Base-by-base conservation (phyloP, 35 echinoderm and acorn worm genomes). In the Ptychodera flava region DNA sequence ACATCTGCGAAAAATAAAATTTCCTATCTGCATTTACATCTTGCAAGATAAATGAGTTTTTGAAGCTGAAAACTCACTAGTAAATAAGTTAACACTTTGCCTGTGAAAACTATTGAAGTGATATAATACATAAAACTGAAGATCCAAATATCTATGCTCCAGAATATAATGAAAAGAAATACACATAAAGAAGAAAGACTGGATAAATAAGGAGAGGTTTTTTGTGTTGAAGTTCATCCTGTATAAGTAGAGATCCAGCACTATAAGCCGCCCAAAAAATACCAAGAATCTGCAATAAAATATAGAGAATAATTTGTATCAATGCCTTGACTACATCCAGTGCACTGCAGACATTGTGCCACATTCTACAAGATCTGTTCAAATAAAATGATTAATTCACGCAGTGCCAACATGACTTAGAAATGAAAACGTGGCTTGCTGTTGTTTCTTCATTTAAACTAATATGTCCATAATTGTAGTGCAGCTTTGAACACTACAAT, bases 91-190 rank as follows among this genome's bases (percentile, higher is more conserved):
- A n/a, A n/a, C n/a, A n/a, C n/a, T n/a, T n/a, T n/a, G n/a, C n/a
- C n/a, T n/a, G n/a, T n/a, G n/a, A n/a, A n/a, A n/a, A n/a, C n/a
- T n/a, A n/a, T n/a, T n/a, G n/a, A n/a, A n/a, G n/a, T n/a, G n/a
- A n/a, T n/a, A n/a, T n/a, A n/a, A n/a, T n/a, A n/a, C n/a, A n/a
- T n/a, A n/a, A n/a, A n/a, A n/a, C n/a, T n/a, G n/a, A n/a, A n/a
- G n/a, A n/a, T n/a, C n/a, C n/a, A n/a, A n/a, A n/a, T n/a, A n/a
- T n/a, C 38, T 95, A 99, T 78, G 85, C 96, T 80, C 96, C 96
- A n/a, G 92, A 90, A 80, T 92, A 99, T 45, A 99, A 86, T 31
- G 96, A 99, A 80, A 99, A 94, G 83, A 99, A 99, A 77, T 99
- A 99, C 30, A 99, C 94, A 86, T 99, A 99, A 15, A 99, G 79